Percentiles rank a stretch among this genome's conserved stretches.
phyloP scores from a whole-genome alignment of 2,113 vertebrate genomes.

The Acrocephalus kingi region DNA sequence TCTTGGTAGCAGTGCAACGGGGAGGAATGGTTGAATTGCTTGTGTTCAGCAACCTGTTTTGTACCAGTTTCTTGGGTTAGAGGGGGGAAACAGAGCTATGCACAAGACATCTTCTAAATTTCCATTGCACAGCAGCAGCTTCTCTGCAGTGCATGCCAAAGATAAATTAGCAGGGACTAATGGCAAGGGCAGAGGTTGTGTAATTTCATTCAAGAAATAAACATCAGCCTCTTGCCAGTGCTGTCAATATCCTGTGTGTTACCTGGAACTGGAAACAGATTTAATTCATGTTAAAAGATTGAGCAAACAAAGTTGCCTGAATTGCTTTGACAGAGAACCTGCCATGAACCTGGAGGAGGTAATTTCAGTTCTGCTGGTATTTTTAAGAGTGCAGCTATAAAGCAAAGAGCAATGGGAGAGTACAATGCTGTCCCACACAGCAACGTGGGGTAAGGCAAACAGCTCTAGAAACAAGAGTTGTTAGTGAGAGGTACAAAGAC shows the following conservation, averaged over 20 bases:
- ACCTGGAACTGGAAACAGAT: constrained; percentile 17
- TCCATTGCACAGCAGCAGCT: background rate
- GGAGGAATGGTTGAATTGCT: background rate
- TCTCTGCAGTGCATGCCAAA: background rate
- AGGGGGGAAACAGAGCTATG: background rate
- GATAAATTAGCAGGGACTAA: background rate
- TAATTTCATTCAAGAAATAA: constrained; percentile 5
- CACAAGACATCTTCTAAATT: background rate
- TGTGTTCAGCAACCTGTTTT: background rate
- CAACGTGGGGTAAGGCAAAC: rapidly evolving
- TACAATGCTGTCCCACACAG: rapidly evolving
- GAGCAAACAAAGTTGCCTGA: background rate
- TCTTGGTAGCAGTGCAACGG: background rate
- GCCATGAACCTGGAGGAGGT: background rate
- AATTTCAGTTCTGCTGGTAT: background rate
- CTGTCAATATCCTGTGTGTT: background rate
- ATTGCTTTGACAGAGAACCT: background rate
- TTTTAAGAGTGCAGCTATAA: background rate
- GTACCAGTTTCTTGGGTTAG: background rate
- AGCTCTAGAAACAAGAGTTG: background rate
- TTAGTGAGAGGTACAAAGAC: background rate
- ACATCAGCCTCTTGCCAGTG: background rate
- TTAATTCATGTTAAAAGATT: background rate
- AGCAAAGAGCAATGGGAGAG: background rate
- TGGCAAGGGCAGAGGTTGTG: background rate